These are phyloP conservation scores for Noctilio leporinus DNA, from an alignment of 2,113 vertebrate species.

Conservation along the genomic window DNA sequence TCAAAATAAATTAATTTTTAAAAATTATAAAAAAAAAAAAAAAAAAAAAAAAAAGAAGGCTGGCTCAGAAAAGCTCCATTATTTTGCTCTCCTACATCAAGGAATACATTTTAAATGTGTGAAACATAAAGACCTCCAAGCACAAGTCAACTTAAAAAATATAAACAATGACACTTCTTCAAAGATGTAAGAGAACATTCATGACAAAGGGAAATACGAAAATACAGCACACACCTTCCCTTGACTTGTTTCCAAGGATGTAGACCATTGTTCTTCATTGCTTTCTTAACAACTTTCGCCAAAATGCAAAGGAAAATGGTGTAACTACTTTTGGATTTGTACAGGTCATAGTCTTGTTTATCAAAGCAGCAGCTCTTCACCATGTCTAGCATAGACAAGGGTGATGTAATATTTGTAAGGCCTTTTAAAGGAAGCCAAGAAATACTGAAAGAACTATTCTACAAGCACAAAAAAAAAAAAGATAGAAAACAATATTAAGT, in stretches of 20 bases:
- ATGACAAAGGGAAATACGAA: not conserved
- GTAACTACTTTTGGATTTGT: conserved; percentile 90
- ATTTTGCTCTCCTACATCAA: not conserved
- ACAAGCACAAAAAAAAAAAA: conserved; percentile 49
- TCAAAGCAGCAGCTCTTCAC: conserved; percentile 86
- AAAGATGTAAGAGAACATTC: not conserved
- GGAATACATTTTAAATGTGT: not conserved
- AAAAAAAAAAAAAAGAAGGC: too few species aligned
- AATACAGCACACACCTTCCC: conserved; percentile 84
- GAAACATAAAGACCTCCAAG: not conserved
- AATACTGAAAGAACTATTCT: conserved; percentile 90
- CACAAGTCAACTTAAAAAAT: not conserved
- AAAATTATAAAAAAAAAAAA: too few species aligned
- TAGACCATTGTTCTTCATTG: conserved; percentile 76
- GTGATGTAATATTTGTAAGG: conserved; percentile 85
- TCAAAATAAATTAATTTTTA: too few species aligned
- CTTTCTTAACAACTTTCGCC: conserved; percentile 86
- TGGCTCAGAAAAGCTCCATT: not conserved
- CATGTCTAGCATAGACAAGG: conserved; percentile 88
- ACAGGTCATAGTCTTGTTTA: conserved; percentile 81
- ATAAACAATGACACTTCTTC: not conserved
- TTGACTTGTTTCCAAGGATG: conserved; percentile 97
- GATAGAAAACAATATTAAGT: conserved; percentile 9
- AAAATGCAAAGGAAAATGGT: conserved; percentile 93
- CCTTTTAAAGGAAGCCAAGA: conserved; percentile 93